Evolutionary conservation across 2,113 vertebrate species (phyloP).

Genomic region (Sapayoa aenigma): DNA sequence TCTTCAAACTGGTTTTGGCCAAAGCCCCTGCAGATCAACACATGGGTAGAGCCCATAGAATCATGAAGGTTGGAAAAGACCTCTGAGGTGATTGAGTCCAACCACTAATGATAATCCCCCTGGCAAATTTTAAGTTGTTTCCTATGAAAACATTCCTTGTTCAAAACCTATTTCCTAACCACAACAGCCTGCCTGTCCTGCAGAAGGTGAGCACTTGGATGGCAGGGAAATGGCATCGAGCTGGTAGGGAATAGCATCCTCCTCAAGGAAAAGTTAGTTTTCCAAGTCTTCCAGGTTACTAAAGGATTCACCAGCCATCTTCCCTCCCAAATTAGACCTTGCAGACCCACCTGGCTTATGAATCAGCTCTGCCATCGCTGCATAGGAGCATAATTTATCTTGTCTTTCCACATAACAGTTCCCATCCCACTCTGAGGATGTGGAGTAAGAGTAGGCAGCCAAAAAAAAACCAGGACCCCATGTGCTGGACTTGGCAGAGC

Average conservation of each 20-base stretch:
- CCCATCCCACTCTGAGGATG: neutral
- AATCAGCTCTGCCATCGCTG: slow-evolving; percentile 22
- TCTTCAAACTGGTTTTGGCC: neutral
- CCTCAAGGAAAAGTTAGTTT: neutral
- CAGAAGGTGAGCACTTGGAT: neutral
- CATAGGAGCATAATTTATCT: neutral
- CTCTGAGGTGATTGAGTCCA: neutral
- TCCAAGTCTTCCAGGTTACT: neutral
- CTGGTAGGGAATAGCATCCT: neutral
- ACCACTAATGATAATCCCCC: neutral
- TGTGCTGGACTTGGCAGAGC: neutral
- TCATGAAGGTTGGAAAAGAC: neutral
- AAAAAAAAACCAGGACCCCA: neutral
- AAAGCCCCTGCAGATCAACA: neutral
- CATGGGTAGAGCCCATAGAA: neutral
- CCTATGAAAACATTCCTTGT: neutral
- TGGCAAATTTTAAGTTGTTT: neutral
- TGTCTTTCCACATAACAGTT: neutral
- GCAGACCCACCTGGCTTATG: slow-evolving; percentile 22
- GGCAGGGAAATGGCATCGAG: neutral
- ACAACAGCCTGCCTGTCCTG: neutral
- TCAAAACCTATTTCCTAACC: neutral
- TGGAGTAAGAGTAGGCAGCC: neutral
- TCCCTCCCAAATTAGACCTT: slow-evolving; percentile 34
- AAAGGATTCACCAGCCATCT: neutral